Evolutionary conservation across 2,113 vertebrate species (phyloP), one percentile per base, ranked within the genome.

Genomic region (Callipepla squamata): DNA sequence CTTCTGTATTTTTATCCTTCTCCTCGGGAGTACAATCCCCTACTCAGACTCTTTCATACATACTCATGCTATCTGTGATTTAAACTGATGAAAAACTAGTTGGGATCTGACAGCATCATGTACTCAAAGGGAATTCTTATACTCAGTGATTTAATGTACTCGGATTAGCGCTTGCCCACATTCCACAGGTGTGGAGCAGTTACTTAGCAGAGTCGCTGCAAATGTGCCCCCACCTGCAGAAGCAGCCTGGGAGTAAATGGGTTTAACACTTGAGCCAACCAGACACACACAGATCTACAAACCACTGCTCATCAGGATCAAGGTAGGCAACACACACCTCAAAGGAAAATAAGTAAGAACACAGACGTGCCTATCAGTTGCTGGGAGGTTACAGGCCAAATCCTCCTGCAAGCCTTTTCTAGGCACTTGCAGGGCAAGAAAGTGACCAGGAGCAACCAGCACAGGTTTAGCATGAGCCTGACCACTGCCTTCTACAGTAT

Each of bases 1-100:
- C n/a, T 65, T 81, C 75, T 51, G 70, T 62, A 55, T 80, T 90
- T 90, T 83, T 44, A 80, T 59, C 51, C 77, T 91, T 36, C 28
- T 74, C 59, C 42, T 30, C 32, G 28, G 14, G 11, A 88, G 57
- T 19, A 47, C 25, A 80, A 88, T 21, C 38, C 9, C 9, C 42
- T 70, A 4, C 32, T 70, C 61, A 61, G 32, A 83, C 25, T 21
- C 20, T 87, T 80, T 73, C 26, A 62, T 40, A 74, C 8, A 70
- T 3, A 14, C 6, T 77, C 17, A 38, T 66, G 74, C 55, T n/a
- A 74, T 25, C 63, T 44, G 32, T 34, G 68, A 86, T 70, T 90
- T 75, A 83, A 78, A 75, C 42, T 6, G 28, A 12, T 59, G 47
- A 90, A 94, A 76, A 13, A 26, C 36, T 72, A 91, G 40, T 65